Evolutionary conservation across 2,797 vertebrate genomes (phyloP), one percentile per base, ranked within the genome.

Genomic region (Aratinga solstitialis): DNA sequence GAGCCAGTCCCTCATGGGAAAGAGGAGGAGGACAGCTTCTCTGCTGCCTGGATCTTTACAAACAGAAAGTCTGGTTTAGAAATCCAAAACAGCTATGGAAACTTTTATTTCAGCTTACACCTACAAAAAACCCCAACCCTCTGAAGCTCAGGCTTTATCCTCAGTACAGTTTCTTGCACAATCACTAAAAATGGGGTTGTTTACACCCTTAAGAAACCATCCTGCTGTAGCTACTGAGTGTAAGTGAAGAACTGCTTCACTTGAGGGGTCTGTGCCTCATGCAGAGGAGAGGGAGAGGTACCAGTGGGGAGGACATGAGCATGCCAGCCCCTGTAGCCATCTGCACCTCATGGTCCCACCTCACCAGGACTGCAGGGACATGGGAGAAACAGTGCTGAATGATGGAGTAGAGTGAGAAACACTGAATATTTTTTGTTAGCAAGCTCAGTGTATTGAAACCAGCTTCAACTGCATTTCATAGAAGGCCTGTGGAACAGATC

Each of bases 21-120:
- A 94, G 18, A 16, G 63, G 27, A 95, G 61, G 42, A 94, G 80
- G 59, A 75, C 54, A 92, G 53, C n/a, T 17, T 90, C 65, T 93
- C 58, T 9, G 9, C 58, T 78, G 43, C 51, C 58, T 87, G 53
- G 72, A 47, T 92, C 43, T 73, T 94, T 93, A 85, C 77, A 90
- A 96, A 94, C 80, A 95, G 89, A 89, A 92, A 79, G 53, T 9
- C 62, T 59, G 27, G 68, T 73, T 79, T 94, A 62, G 90, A 85
- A 81, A 81, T 83, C 73, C 62, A 89, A 93, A 97, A 97, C 88
- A 94, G 66, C 82, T 59, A 68, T 86, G 95, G 95, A 97, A 96
- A 97, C 65, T 89, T 84, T 95, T 92, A 92, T 93, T 96, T 85
- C 69, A 93, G 80, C 85, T 58, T 69, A 51, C 86, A 88, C 36